A percentile compares a stretch with the other conserved stretches of the same genome.
Evolutionary conservation across 2,888 invertebrate genomes (phyloP).

Genomic region (Asteroscopus sphinx): DNA sequence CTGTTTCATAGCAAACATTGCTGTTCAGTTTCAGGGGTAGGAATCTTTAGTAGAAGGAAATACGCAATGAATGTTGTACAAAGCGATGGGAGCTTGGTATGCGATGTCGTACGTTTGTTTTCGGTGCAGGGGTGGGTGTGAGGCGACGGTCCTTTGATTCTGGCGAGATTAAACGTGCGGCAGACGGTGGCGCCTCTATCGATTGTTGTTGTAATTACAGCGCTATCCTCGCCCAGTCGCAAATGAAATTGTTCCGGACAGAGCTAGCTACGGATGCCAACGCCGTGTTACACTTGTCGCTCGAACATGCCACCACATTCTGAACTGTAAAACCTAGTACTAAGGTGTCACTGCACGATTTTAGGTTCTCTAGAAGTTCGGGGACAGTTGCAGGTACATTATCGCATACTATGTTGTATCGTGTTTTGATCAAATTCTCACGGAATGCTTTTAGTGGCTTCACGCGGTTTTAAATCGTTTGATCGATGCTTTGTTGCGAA

Average conservation of each 20-base stretch:
- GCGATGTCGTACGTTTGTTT: conserved; percentile 63
- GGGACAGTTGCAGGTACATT: conserved; percentile 58
- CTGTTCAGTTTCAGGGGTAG: conserved; percentile 29
- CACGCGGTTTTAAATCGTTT: conserved; percentile 37
- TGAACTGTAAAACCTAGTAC: conserved; percentile 69
- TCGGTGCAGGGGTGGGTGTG: conserved; percentile 79
- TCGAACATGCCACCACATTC: conserved; percentile 65
- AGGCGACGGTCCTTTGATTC: conserved; percentile 89
- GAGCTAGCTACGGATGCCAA: conserved; percentile 85
- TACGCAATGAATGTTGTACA: conserved; percentile 64
- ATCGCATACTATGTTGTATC: conserved; percentile 67
- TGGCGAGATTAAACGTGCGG: conserved; percentile 89
- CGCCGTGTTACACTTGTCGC: conserved; percentile 79
- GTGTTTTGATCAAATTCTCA: conserved; percentile 73
- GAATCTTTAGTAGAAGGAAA: conserved; percentile 8
- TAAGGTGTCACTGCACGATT: conserved; percentile 51
- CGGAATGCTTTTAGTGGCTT: conserved; percentile 66
- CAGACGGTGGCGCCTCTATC: conserved; percentile 90
- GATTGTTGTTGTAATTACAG: conserved; percentile 90
- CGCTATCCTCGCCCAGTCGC: conserved; percentile 89
- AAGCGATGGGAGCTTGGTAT: conserved; percentile 41
- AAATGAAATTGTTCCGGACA: conserved; percentile 90
- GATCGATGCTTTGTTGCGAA: conserved; percentile 26
- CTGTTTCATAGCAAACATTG: conserved; percentile 61
- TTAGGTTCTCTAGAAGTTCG: conserved; percentile 30